Evolutionary conservation across 2,888 invertebrate species (phyloP).

Genomic region (Rapana venosa): DNA sequence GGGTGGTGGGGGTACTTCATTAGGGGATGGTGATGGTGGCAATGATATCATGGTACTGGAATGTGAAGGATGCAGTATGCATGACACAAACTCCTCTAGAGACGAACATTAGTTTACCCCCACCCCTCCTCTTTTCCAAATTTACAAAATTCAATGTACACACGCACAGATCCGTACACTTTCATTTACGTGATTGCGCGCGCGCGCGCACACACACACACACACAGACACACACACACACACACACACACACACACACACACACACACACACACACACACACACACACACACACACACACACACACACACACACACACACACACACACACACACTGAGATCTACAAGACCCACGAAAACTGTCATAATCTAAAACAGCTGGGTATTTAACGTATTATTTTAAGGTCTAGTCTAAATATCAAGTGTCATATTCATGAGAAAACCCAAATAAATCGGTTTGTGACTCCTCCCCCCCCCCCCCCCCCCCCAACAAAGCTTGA

Average conservation of each 20-base stretch:
- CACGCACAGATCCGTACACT: background rate
- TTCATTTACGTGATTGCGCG: background rate
- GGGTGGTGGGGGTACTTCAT: background rate
- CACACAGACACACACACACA: constrained; percentile 10
- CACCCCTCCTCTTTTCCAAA: background rate
- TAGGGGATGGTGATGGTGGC: background rate
- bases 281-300: background rate
- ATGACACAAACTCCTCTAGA: background rate
- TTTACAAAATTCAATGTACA: background rate
- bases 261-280: background rate
- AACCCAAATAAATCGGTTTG: too few relatives aligned
- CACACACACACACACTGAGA: too few relatives aligned
- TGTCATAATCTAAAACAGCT: too few relatives aligned
- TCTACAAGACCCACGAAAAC: too few relatives aligned
- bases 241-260: constrained; percentile 1
- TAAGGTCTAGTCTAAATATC: too few relatives aligned
- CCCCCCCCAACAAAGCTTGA: too few relatives aligned
- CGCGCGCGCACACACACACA: constrained; percentile 6
- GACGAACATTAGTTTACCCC: background rate
- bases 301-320: background rate
- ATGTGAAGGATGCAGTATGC: background rate
- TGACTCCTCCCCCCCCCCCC: too few relatives aligned
- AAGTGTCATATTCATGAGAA: too few relatives aligned
- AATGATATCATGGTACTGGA: background rate
- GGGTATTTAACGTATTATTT: too few relatives aligned